Evolutionary conservation across 2,113 vertebrate species (phyloP), one percentile per base, ranked within the genome.

Genomic region (Ahaetulla prasina): DNA sequence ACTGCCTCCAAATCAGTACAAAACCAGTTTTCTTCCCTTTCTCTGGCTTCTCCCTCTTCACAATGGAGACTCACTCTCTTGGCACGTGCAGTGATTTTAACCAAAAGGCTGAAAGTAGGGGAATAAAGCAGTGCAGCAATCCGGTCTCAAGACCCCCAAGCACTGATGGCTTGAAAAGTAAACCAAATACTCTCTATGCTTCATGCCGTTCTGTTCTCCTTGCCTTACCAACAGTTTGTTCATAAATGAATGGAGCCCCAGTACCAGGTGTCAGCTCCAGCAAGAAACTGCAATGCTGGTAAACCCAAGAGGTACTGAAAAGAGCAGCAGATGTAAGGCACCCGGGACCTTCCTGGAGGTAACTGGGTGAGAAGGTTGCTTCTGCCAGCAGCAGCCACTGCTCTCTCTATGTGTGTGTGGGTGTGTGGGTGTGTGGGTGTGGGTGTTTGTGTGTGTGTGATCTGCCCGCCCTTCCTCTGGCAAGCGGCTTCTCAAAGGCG

Each of bases 281-380:
- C 96, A 96, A 94, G 96, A 95, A 95, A 96, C 23, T 93, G 95
- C 95, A 96, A 94, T 94, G 91, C 95, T 88, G 93, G 93, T 90
- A 95, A 94, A 92, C 93, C 68, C 95, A 92, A 93, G 95, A 96
- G 92, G 94, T 86, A 95, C 63, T 89, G 90, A 89, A 35, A 52
- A 60, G 95, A 93, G 94, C 94, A 96, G 95, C 95, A 95, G 95
- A 94, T 95, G 93, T 93, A 95, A 94, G 94, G 94, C 94, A 89
- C 96, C 96, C 96, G 96, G 94, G 95, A 95, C 92, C 87, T 93
- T 96, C 87, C 95, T 94, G 95, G 89, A 89, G 88, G 94, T 68
- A 96, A 90, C 93, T 94, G 94, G 95, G 95, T 96, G 93, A 93
- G 94, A 96, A 93, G 94, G 96, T 94, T 96, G 94, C 92, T 94